phyloP scores from a whole-genome alignment of 2,797 vertebrate genomes.

The Carapus acus region DNA sequence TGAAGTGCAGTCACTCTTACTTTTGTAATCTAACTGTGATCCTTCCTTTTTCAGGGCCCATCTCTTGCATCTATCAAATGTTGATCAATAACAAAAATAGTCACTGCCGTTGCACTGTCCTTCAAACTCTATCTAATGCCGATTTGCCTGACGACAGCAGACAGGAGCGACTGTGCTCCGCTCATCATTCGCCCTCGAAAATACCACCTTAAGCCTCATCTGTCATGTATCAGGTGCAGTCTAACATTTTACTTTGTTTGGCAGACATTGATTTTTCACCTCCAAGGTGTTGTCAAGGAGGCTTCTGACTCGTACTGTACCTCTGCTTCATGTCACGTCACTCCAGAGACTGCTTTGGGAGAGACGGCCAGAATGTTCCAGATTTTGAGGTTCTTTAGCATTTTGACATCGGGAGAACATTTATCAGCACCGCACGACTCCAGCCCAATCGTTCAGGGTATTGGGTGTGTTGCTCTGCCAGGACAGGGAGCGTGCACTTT shows the following conservation, averaged over 20 bases:
- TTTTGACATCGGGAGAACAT: slow-evolving; percentile 30
- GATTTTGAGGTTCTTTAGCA: slow-evolving; percentile 18
- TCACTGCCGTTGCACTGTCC: slow-evolving; percentile 54
- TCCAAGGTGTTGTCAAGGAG: slow-evolving; percentile 70
- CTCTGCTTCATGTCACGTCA: slow-evolving; percentile 39
- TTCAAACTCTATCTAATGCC: slow-evolving; percentile 59
- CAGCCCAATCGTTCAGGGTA: slow-evolving; percentile 8
- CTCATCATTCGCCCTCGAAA: slow-evolving; percentile 63
- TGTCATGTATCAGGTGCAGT: slow-evolving; percentile 66
- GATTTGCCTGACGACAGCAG: slow-evolving; percentile 60
- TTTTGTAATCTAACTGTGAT: slow-evolving; percentile 32
- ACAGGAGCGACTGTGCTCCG: slow-evolving; percentile 54
- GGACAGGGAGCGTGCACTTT: not conserved
- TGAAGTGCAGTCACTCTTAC: slow-evolving; percentile 35
- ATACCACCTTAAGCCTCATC: slow-evolving; percentile 64
- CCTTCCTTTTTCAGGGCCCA: slow-evolving; percentile 27
- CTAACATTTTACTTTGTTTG: slow-evolving; percentile 72
- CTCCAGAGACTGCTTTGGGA: slow-evolving; percentile 51
- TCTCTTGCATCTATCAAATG: slow-evolving; percentile 36
- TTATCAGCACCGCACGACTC: slow-evolving; percentile 32
- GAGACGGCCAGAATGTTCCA: slow-evolving; percentile 34
- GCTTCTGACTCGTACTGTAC: slow-evolving; percentile 59
- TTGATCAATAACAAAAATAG: slow-evolving; percentile 63
- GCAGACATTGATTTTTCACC: slow-evolving; percentile 72
- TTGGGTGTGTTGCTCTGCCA: slow-evolving; percentile 20